Evolutionary conservation across 2,797 vertebrate genomes (phyloP), one percentile per base, ranked within the genome.

Genomic region (Enteromius unitaeniatus): DNA sequence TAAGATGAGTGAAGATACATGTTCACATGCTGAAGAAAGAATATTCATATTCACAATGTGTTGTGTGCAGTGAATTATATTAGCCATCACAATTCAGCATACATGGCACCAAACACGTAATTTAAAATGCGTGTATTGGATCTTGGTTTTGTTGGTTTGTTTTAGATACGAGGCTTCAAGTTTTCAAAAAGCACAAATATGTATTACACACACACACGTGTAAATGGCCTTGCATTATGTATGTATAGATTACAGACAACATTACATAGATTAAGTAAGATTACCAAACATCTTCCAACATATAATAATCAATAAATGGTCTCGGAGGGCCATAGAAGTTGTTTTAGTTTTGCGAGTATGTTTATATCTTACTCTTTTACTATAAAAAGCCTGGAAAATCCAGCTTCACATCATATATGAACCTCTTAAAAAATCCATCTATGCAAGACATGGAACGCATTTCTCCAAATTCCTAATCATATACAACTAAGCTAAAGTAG

Each of bases 381-480:
- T n/a, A n/a, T 17, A 6, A 51, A 72, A 17, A 34, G 49, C 10
- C 17, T 19, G 26, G 26, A 21, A 74, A 49, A 74, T 53, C 1
- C 1, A 1, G 28, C 28, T 34, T 74, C 28, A 10, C 28, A 9
- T 23, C 73, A 40, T n/a, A 23, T 55, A 53, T 14, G 31, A 40
- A 75, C 51, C 55, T 60, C 64, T 64, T 70, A 65, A 74, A 78
- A n/a, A 79, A 75, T 72, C 21, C 51, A 78, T 79, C 69, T 72
- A 37, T 49, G 64, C 37, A 81, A 88, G 79, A 64, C 79, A 78
- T 85, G 23, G 78, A 78, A 70, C 67, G 31, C 42, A 79, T 78
- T 75, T 82, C 68, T 74, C 60, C 76, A 75, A 45, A 60, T 86
- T 84, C 78, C 65, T 84, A 79, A 79, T 86, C 60, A 47, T 68